Conservation (phyloP, 2,888 invertebrate genomes). For the Netelia inedita region DNA sequence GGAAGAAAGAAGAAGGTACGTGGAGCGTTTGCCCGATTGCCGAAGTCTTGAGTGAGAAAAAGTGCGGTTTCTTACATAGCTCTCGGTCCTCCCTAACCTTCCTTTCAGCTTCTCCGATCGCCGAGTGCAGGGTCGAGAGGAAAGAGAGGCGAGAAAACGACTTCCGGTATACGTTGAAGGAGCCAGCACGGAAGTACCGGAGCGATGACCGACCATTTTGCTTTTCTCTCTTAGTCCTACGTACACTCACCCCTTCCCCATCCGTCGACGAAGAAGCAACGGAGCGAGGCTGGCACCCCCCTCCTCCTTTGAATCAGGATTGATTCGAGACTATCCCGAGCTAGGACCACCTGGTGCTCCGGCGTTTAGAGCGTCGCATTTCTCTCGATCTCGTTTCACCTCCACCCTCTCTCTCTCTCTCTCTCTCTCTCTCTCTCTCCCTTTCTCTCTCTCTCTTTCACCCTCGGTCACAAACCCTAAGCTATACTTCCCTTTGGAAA, state of each 20-base stretch:
- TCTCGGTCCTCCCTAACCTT: conserved; percentile 8
- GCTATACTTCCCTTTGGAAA: background rate
- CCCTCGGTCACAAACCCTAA: background rate
- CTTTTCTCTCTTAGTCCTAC: conserved; percentile 39
- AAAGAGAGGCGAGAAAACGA: conserved; percentile 62
- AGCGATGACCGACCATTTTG: conserved; percentile 64
- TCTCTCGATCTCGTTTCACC: conserved; percentile 58
- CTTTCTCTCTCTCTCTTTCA: conserved; percentile 14
- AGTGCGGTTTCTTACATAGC: conserved; percentile 45
- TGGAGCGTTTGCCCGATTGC: conserved; percentile 23
- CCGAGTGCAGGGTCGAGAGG: conserved; percentile 3
- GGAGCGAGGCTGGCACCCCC: conserved; percentile 38
- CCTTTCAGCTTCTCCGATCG: conserved; percentile 3
- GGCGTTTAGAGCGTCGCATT: conserved; percentile 63
- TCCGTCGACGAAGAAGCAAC: conserved; percentile 32
- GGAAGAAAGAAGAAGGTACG: background rate
- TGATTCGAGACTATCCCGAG: conserved; percentile 62
- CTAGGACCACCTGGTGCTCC: conserved; percentile 65
- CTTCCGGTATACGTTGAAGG: conserved; percentile 61
- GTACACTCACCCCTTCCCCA: background rate
- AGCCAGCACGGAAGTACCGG: conserved; percentile 59
- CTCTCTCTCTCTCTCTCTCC: conserved; percentile 5
- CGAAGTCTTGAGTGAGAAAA: conserved; percentile 60
- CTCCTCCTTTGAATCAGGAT: conserved; percentile 64
- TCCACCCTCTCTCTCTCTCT: conserved; percentile 14